phyloP scores from a whole-genome alignment of 2,888 invertebrate species.

The Synergus japonicus region DNA sequence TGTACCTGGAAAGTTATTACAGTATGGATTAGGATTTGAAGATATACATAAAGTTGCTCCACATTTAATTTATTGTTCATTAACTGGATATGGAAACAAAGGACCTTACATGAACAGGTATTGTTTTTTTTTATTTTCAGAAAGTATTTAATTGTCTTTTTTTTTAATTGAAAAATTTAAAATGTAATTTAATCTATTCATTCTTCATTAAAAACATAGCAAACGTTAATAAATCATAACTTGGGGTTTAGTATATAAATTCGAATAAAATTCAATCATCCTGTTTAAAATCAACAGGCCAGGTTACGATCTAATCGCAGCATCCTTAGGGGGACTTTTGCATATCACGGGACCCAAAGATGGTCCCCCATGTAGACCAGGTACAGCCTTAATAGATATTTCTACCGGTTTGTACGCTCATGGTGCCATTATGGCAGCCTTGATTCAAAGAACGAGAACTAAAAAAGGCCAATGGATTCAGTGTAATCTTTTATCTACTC shows the following conservation, averaged over 20 bases:
- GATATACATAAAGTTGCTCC: conserved; percentile 85
- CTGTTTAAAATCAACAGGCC: conserved; percentile 80
- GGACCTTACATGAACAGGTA: conserved; percentile 87
- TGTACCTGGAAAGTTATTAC: conserved; percentile 91
- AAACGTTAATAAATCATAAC: too few species aligned
- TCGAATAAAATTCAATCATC: background rate
- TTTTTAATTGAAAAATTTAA: too few species aligned
- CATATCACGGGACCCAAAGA: conserved; percentile 91
- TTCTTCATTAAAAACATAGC: background rate
- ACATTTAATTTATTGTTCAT: conserved; percentile 92
- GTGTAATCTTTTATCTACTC: conserved; percentile 95
- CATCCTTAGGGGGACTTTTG: conserved; percentile 93
- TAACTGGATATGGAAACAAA: conserved; percentile 93
- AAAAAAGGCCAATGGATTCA: conserved; percentile 95
- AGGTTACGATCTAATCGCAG: conserved; percentile 98
- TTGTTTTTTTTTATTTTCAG: background rate
- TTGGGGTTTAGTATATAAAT: too few species aligned
- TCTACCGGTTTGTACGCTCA: conserved; percentile 96
- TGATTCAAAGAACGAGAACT: conserved; percentile 87
- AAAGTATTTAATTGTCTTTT: background rate
- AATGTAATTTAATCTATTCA: background rate
- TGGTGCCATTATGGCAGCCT: conserved; percentile 95
- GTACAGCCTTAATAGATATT: conserved; percentile 95
- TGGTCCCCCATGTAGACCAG: conserved; percentile 93
- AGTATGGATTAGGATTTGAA: conserved; percentile 89